Evolutionary conservation across 2,113 vertebrate genomes (phyloP).

Genomic region (Nicator chloris): DNA sequence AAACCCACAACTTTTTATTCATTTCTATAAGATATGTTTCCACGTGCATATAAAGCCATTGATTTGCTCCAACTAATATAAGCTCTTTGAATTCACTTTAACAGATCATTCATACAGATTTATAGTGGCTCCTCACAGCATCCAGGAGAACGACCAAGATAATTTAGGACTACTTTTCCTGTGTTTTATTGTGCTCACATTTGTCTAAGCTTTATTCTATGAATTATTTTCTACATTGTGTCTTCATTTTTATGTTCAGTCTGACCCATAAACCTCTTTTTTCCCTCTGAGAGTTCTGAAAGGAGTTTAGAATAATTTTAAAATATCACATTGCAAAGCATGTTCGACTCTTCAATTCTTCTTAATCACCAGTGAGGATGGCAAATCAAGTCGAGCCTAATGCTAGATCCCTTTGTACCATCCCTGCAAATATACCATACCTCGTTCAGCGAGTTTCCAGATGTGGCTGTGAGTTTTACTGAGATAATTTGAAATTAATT

Average conservation of each 20-base stretch:
- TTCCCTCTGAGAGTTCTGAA: neutral
- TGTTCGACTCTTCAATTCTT: neutral
- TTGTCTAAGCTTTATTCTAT: neutral
- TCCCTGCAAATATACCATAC: neutral
- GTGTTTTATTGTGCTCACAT: neutral
- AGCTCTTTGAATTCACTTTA: neutral
- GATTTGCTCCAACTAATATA: neutral
- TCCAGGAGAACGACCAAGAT: neutral
- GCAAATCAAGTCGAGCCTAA: neutral
- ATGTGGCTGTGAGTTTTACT: neutral
- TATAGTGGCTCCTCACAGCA: neutral
- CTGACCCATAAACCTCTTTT: neutral
- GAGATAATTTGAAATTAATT: neutral
- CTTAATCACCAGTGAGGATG: neutral
- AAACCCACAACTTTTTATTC: neutral
- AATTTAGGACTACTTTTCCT: neutral
- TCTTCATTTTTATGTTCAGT: neutral
- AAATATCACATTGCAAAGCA: neutral
- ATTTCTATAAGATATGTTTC: neutral
- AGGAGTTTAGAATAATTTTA: neutral
- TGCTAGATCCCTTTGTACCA: neutral
- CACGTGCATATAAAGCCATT: neutral
- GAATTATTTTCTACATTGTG: neutral
- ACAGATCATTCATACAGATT: neutral
- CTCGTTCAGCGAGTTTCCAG: fast-evolving